phyloP scores from a whole-genome alignment of 2,797 vertebrate species.

The Phalloptychus januarius region DNA sequence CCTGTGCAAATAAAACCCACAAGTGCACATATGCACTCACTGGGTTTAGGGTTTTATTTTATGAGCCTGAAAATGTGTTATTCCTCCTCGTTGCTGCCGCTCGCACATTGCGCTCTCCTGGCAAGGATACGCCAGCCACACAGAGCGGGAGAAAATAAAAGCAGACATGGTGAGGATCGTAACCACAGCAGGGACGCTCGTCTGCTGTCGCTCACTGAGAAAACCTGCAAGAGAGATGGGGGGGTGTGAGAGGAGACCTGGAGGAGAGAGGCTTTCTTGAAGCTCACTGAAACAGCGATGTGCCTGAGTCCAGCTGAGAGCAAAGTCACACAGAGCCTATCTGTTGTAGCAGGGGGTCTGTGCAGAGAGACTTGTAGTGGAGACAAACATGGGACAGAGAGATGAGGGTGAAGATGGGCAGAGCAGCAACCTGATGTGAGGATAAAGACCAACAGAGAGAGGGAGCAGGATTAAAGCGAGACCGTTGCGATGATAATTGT shows the following conservation, averaged over 20 bases:
- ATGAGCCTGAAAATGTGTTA: not conserved
- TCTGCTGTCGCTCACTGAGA: slow-evolving; percentile 54
- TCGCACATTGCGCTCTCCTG: slow-evolving; percentile 17
- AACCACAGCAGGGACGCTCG: slow-evolving; percentile 63
- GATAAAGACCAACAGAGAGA: slow-evolving; percentile 23
- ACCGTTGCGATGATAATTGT: slow-evolving; percentile 45
- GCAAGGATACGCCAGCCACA: slow-evolving; percentile 10
- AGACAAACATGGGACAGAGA: slow-evolving; percentile 14
- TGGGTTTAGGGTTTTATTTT: slow-evolving; percentile 5
- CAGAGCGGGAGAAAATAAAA: slow-evolving; percentile 18
- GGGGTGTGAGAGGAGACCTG: slow-evolving; percentile 41
- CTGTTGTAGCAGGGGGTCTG: slow-evolving; percentile 49
- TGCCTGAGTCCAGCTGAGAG: slow-evolving; percentile 71
- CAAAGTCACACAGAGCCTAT: slow-evolving; percentile 63
- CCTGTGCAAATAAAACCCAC: not conserved
- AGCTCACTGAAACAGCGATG: slow-evolving; percentile 63
- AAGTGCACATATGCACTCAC: not conserved
- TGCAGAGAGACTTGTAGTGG: slow-evolving; percentile 30
- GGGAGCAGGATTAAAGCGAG: slow-evolving; percentile 35
- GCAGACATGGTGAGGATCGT: slow-evolving; percentile 37
- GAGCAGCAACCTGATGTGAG: slow-evolving; percentile 10
- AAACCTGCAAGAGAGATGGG: slow-evolving; percentile 55
- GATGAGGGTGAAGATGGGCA: slow-evolving; percentile 10
- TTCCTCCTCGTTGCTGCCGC: slow-evolving; percentile 4
- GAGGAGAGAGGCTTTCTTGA: slow-evolving; percentile 46